Conservation (phyloP, 1,140 invertebrate species). For the Rhagoletis pomonella region DNA sequence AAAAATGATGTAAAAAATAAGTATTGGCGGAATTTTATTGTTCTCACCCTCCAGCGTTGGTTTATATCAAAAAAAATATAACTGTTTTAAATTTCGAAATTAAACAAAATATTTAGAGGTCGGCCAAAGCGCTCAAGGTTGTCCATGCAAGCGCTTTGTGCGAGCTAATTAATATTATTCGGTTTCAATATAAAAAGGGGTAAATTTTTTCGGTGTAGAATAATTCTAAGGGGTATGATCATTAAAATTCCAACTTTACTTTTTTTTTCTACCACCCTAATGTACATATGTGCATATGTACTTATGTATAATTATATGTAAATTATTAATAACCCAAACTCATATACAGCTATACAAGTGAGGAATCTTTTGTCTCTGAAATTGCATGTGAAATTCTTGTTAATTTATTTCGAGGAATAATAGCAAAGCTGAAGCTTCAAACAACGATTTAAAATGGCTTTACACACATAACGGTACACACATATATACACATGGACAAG, state of each 20-base stretch:
- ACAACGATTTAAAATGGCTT: neutral
- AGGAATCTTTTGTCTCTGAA: neutral
- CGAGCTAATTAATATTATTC: too few species aligned
- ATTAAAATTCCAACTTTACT: too few species aligned
- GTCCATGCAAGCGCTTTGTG: too few species aligned
- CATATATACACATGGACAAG: neutral
- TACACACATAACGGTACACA: neutral
- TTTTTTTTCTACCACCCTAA: neutral
- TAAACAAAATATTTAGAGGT: too few species aligned
- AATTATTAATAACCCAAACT: neutral
- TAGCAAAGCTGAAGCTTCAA: neutral
- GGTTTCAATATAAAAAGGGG: too few species aligned
- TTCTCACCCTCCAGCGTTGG: too few species aligned
- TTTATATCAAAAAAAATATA: too few species aligned
- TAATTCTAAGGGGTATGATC: too few species aligned
- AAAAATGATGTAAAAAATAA: neutral
- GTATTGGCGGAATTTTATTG: too few species aligned
- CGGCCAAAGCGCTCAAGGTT: too few species aligned
- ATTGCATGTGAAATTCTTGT: slow-evolving; percentile 4
- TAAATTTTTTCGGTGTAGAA: too few species aligned
- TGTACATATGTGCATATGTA: neutral
- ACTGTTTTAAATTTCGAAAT: too few species aligned
- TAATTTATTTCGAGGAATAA: neutral
- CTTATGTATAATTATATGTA: neutral
- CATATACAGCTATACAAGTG: neutral